Percentiles rank a stretch among this genome's conserved stretches.
Conservation (phyloP, 2,797 vertebrate species). For the Heterohyrax brucei region DNA sequence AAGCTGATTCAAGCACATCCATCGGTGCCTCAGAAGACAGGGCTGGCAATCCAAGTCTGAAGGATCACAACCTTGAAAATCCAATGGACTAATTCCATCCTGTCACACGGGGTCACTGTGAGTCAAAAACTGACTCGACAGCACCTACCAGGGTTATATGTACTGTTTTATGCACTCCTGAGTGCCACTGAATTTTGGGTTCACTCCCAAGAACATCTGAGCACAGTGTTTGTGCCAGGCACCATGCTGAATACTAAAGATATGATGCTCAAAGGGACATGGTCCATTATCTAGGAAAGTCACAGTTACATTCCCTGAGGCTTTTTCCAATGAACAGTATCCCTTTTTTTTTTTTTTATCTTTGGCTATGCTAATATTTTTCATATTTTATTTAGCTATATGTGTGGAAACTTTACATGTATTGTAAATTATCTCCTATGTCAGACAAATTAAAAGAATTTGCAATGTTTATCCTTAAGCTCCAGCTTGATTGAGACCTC, state of each 20-base stretch:
- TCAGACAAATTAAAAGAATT: conserved; percentile 79
- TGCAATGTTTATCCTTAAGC: conserved; percentile 63
- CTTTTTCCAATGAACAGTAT: conserved; percentile 35
- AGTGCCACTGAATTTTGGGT: conserved; percentile 36
- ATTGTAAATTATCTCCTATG: conserved; percentile 77
- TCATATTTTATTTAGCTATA: conserved; percentile 64
- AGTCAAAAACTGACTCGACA: too few species aligned
- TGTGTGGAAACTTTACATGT: conserved; percentile 77
- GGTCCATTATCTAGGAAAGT: conserved; percentile 52
- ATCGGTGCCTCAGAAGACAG: background rate
- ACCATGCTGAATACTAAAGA: conserved; percentile 34
- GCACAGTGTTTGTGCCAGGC: background rate
- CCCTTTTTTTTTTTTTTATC: background rate
- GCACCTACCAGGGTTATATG: background rate
- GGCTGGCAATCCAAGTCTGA: too few species aligned
- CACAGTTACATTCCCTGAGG: conserved; percentile 22
- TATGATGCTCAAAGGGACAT: background rate
- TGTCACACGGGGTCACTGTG: too few species aligned
- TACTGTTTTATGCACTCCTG: background rate
- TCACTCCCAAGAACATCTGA: background rate
- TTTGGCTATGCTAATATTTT: conserved; percentile 64
- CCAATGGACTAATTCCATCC: too few species aligned
- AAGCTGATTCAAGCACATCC: background rate
- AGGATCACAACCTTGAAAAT: too few species aligned
- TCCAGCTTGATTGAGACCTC: conserved; percentile 74